A percentile compares a stretch with the other conserved stretches of the same genome.
phyloP scores from a whole-genome alignment of 2,113 vertebrate species.

The Tragelaphus imberbis region DNA sequence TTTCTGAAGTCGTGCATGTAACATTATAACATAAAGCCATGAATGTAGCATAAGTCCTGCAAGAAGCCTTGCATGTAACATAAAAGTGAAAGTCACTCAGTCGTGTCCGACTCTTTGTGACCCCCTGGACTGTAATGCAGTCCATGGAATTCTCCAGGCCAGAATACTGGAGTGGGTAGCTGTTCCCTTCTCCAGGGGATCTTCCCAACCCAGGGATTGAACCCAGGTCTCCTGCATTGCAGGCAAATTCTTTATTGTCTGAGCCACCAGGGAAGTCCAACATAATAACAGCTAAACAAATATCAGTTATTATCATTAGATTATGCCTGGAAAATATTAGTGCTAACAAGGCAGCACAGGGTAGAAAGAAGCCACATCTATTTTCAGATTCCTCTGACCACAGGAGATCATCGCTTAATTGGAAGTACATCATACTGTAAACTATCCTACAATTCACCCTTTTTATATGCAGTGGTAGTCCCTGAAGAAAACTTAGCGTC shows the following conservation, averaged over 20 bases:
- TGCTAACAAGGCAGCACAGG: neutral
- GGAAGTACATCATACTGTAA: neutral
- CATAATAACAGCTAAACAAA: neutral
- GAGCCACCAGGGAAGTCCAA: neutral
- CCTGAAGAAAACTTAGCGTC: slow-evolving; percentile 14
- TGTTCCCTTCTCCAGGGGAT: neutral
- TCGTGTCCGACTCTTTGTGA: neutral
- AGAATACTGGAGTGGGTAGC: neutral
- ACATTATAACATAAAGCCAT: neutral
- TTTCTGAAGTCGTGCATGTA: neutral
- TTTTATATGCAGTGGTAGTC: neutral
- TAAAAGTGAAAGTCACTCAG: neutral
- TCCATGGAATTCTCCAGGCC: neutral
- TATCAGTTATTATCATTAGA: slow-evolving; percentile 23
- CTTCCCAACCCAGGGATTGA: neutral
- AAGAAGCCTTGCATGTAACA: neutral
- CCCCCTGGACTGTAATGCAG: neutral
- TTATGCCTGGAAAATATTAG: neutral
- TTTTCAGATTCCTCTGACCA: slow-evolving; percentile 34
- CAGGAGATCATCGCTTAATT: neutral
- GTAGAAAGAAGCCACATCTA: neutral
- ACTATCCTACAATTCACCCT: neutral
- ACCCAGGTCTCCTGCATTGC: neutral
- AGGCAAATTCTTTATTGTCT: neutral
- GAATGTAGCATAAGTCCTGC: neutral